Conservation (phyloP, 1,140 invertebrate genomes). For the Pteromalus puparum region DNA sequence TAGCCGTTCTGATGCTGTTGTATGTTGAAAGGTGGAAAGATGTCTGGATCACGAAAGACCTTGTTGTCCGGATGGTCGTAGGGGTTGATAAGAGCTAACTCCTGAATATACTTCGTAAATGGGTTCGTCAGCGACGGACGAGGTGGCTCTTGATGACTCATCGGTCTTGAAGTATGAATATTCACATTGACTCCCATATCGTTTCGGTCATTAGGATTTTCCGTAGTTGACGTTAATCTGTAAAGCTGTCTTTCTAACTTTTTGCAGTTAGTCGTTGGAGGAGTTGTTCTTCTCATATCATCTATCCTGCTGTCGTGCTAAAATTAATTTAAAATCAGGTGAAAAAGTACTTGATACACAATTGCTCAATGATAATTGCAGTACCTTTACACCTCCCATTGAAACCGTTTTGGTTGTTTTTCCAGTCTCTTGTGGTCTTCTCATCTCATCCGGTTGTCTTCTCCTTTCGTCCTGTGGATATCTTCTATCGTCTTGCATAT, state of each 20-base stretch:
- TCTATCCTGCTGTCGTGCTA: neutral
- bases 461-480: neutral
- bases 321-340: neutral
- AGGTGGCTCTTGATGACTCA: neutral
- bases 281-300: neutral
- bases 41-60: slow-evolving; percentile 41
- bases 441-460: neutral
- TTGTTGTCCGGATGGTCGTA: slow-evolving; percentile 43
- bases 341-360: neutral
- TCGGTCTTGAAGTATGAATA: neutral
- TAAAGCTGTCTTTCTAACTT: neutral
- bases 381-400: neutral
- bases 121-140: neutral
- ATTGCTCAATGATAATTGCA: neutral
- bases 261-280: neutral
- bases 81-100: slow-evolving; percentile 8
- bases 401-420: neutral
- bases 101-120: slow-evolving; percentile 1
- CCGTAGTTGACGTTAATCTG: neutral
- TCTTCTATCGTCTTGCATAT: neutral
- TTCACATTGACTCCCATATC: neutral
- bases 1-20: slow-evolving; percentile 34
- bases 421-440: neutral
- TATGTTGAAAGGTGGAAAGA: slow-evolving; percentile 38
- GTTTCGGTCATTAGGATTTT: neutral